A percentile compares a stretch with the other conserved stretches of the same genome.
Evolutionary conservation across 2,797 vertebrate species (phyloP).

Genomic region (Strix occidentalis): DNA sequence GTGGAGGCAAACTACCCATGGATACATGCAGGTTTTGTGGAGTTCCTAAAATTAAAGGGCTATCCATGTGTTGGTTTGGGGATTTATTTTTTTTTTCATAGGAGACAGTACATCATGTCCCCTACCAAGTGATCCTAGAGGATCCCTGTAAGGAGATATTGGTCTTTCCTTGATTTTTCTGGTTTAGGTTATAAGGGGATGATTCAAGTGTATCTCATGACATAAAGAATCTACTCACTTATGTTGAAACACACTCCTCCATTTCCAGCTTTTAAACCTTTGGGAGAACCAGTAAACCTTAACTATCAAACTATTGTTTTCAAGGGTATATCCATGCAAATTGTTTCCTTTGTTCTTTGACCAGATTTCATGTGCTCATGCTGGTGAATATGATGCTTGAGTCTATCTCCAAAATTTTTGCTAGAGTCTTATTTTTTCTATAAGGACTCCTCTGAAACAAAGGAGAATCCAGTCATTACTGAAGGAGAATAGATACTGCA

Average conservation of each 20-base stretch:
- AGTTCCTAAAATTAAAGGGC: neutral
- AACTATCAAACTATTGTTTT: neutral
- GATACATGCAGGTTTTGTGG: neutral
- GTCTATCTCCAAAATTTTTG: neutral
- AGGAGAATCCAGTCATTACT: neutral
- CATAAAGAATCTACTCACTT: neutral
- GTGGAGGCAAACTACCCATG: neutral
- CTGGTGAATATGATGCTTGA: neutral
- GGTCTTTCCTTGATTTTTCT: neutral
- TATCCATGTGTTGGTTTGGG: rapidly evolving
- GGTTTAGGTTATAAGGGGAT: neutral
- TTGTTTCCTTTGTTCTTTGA: neutral
- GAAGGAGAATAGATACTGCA: neutral
- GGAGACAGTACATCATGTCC: neutral
- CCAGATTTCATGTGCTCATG: neutral
- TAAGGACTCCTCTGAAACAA: neutral
- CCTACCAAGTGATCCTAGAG: neutral
- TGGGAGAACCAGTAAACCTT: neutral
- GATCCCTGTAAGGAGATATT: neutral
- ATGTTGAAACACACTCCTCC: neutral
- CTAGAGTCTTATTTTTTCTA: neutral
- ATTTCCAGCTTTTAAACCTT: neutral
- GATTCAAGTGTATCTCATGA: neutral
- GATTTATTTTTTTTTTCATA: rapidly evolving
- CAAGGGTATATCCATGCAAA: neutral